phyloP scores from a whole-genome alignment of 1,140 invertebrate genomes.

The Teleopsis dalmanni region DNA sequence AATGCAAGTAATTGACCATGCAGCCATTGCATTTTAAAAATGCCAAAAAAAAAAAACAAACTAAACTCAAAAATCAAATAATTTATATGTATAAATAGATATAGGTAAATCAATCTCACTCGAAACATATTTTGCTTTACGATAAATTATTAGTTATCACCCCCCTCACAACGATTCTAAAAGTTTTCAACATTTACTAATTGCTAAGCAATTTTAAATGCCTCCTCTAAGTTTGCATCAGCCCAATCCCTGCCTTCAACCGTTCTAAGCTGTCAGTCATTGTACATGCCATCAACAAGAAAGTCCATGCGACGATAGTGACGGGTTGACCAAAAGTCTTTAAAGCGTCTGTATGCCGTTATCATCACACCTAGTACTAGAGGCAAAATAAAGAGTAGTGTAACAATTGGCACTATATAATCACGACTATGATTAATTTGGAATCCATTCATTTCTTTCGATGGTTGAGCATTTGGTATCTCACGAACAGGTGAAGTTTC shows the following conservation, averaged over 20 bases:
- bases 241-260: neutral
- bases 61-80: no score
- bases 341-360: constrained; percentile 50
- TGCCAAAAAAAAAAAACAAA: no score
- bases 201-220: neutral
- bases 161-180: neutral
- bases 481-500: neutral
- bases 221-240: neutral
- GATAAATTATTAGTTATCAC: neutral
- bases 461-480: constrained; percentile 17
- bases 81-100: no score
- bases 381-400: constrained; percentile 48
- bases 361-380: constrained; percentile 46
- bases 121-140: neutral
- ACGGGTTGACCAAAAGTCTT: constrained; percentile 55
- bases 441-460: constrained; percentile 19
- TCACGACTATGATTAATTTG: constrained; percentile 31
- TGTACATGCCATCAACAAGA: constrained; percentile 60
- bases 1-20: no score
- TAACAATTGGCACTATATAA: constrained; percentile 50
- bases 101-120: neutral
- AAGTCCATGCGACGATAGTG: constrained; percentile 60
- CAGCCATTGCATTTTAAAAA: no score
- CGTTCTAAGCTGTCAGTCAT: constrained; percentile 46
- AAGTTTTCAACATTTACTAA: neutral